These are phyloP conservation scores for Candidula unifasciata DNA, from an alignment of 2,888 invertebrate genomes.

Conservation along the genomic window DNA sequence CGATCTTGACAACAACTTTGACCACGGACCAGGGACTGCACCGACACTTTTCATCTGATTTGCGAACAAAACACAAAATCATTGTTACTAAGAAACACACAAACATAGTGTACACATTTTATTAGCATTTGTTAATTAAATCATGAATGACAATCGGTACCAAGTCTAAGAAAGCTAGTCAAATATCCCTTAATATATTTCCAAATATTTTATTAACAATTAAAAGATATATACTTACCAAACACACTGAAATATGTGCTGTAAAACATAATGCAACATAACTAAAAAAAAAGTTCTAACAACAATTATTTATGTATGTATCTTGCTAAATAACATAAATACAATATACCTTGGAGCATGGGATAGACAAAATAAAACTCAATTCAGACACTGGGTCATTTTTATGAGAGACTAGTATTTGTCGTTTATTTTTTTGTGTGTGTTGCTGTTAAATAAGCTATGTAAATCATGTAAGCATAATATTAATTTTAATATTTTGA, in stretches of 20 bases:
- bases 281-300: neutral
- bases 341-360: neutral
- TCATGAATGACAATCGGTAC: too few relatives aligned
- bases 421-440: too few relatives aligned
- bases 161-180: too few relatives aligned
- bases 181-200: too few relatives aligned
- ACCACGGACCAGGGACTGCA: slow-evolving; percentile 39
- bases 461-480: too few relatives aligned
- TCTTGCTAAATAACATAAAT: neutral
- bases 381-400: too few relatives aligned
- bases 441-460: too few relatives aligned
- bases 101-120: neutral
- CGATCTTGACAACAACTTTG: slow-evolving; percentile 63
- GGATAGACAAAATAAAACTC: too few relatives aligned
- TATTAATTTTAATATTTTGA: too few relatives aligned
- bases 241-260: neutral
- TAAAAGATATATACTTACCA: neutral
- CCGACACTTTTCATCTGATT: slow-evolving; percentile 33
- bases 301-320: too few relatives aligned
- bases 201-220: too few relatives aligned
- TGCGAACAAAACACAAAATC: neutral
- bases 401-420: too few relatives aligned
- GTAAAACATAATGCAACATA: neutral
- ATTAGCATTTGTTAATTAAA: neutral
- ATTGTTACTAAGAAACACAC: neutral